Conservation (phyloP, 2,888 invertebrate species). For the Clostera curtula region DNA sequence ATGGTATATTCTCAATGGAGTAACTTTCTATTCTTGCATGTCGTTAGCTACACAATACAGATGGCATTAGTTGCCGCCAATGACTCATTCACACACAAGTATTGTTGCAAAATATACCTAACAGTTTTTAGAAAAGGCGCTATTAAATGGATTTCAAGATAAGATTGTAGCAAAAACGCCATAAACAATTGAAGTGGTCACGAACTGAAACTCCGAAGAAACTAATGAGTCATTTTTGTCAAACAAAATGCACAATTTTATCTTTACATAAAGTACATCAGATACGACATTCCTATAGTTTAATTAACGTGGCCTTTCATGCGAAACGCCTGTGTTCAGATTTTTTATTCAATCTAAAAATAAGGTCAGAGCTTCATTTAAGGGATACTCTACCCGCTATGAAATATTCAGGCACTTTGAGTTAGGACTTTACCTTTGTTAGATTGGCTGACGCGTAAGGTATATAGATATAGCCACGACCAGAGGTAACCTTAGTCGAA, state of each 20-base stretch:
- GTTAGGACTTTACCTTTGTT: conserved; percentile 37
- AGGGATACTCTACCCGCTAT: conserved; percentile 26
- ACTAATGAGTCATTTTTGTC: conserved; percentile 2
- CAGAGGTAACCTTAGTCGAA: conserved; percentile 15
- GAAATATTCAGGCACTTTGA: conserved; percentile 38
- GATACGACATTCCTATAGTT: conserved; percentile 10
- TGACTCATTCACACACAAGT: neutral
- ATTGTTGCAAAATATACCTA: neutral
- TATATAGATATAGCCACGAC: conserved; percentile 16
- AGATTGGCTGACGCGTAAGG: conserved; percentile 20
- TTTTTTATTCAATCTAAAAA: conserved; percentile 19
- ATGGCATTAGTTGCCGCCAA: conserved; percentile 6
- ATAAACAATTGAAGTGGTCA: conserved; percentile 5
- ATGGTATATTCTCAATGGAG: too few relatives aligned
- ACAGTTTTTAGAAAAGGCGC: neutral
- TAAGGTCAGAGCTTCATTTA: conserved; percentile 27
- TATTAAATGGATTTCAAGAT: neutral
- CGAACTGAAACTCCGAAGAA: conserved; percentile 6
- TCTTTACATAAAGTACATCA: conserved; percentile 6
- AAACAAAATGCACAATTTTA: conserved; percentile 9
- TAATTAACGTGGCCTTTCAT: conserved; percentile 10
- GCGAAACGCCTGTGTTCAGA: conserved; percentile 11
- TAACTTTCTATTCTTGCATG: neutral
- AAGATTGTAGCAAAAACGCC: neutral
- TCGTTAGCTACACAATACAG: conserved; percentile 4